Conservation (phyloP, 1,140 invertebrate species). For the Mya arenaria region DNA sequence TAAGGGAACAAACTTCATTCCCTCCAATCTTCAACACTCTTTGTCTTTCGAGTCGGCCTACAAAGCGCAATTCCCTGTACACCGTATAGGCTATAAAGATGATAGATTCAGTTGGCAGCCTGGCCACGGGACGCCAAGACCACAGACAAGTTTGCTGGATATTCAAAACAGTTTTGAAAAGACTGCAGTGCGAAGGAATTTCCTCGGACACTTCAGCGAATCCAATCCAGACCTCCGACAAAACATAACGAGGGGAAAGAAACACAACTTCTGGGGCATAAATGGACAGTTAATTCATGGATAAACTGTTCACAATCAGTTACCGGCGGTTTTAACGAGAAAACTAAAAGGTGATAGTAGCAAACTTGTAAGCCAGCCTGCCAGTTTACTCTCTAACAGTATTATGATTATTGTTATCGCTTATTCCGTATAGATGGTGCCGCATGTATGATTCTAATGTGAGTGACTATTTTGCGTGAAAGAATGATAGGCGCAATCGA, state of each 20-base stretch:
- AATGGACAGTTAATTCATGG: slow-evolving; percentile 75
- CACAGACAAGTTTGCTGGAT: slow-evolving; percentile 71
- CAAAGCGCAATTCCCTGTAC: slow-evolving; percentile 67
- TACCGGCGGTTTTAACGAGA: too few relatives aligned
- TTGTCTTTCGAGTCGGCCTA: slow-evolving; percentile 66
- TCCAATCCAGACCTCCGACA: slow-evolving; percentile 74
- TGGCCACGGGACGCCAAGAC: slow-evolving; percentile 70
- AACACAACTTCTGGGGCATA: slow-evolving; percentile 74
- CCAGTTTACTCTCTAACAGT: too few relatives aligned
- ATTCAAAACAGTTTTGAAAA: slow-evolving; percentile 77
- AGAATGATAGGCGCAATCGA: too few relatives aligned
- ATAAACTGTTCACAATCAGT: too few relatives aligned
- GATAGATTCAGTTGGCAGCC: slow-evolving; percentile 74
- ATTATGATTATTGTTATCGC: too few relatives aligned
- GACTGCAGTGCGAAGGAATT: slow-evolving; percentile 64
- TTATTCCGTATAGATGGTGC: too few relatives aligned
- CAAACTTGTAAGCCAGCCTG: too few relatives aligned
- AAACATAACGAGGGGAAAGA: slow-evolving; percentile 75
- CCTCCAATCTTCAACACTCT: slow-evolving; percentile 64
- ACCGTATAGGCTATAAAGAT: slow-evolving; percentile 74
- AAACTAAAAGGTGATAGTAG: too few relatives aligned
- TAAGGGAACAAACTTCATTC: slow-evolving; percentile 70
- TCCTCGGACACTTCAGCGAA: slow-evolving; percentile 73
- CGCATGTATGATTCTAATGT: too few relatives aligned
- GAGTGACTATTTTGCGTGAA: too few relatives aligned